Evolutionary conservation across 2,888 invertebrate species (phyloP).

Genomic region (Polymixis lichenea): DNA sequence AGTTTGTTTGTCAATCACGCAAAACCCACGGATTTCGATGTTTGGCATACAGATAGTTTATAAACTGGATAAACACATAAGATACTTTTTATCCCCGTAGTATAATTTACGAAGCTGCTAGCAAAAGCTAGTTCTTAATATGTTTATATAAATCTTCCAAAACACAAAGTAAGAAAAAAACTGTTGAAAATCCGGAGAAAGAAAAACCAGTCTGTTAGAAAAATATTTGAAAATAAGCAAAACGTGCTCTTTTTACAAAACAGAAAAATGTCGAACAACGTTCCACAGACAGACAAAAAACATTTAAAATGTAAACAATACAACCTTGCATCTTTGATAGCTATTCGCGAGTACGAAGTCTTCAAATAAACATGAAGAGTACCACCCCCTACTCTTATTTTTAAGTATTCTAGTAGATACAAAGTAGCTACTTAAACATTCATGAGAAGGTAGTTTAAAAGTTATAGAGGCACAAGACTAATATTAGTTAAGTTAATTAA

Average conservation of each 20-base stretch:
- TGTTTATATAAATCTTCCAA: not conserved
- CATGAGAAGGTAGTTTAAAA: constrained; percentile 23
- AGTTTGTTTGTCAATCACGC: no score
- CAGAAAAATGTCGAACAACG: constrained; percentile 10
- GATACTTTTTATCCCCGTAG: no score
- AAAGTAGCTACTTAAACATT: constrained; percentile 39
- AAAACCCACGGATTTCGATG: no score
- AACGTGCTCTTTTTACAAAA: constrained; percentile 51
- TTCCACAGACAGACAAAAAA: constrained; percentile 39
- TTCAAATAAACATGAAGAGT: constrained; percentile 49
- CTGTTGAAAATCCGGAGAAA: not conserved
- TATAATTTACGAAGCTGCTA: no score
- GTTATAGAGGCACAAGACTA: constrained; percentile 18
- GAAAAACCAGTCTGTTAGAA: constrained; percentile 13
- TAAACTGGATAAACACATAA: no score
- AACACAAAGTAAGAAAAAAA: not conserved
- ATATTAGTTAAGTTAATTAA: constrained; percentile 31
- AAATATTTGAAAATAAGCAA: constrained; percentile 36
- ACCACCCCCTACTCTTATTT: constrained; percentile 16
- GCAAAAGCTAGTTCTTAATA: no score
- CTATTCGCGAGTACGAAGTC: constrained; percentile 17
- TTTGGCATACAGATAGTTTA: no score
- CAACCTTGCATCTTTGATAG: constrained; percentile 54
- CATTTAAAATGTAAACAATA: constrained; percentile 47
- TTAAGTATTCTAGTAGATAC: constrained; percentile 43